A percentile compares a stretch with the other conserved stretches of the same genome.
Evolutionary conservation across 2,113 vertebrate genomes (phyloP).

Genomic region (Microtus richardsoni): DNA sequence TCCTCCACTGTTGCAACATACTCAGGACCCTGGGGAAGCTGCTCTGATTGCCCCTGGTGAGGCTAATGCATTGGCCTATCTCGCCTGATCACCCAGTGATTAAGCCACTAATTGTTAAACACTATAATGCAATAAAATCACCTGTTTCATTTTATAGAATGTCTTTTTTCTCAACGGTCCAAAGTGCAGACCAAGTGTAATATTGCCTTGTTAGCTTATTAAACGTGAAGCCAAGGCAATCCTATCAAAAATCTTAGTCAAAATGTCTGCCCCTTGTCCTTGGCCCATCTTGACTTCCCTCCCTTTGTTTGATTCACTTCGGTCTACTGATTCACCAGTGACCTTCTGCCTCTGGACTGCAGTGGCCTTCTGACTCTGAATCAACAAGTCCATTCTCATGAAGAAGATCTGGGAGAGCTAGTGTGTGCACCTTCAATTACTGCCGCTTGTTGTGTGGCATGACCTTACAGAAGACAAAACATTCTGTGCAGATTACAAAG

Average conservation of each 20-base stretch:
- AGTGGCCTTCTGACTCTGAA: background rate
- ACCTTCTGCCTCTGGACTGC: background rate
- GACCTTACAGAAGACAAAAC: background rate
- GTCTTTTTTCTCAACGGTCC: background rate
- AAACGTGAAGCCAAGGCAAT: background rate
- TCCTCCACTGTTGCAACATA: background rate
- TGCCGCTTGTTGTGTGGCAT: background rate
- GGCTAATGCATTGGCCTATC: background rate
- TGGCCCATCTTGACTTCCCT: background rate
- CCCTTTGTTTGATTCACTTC: background rate
- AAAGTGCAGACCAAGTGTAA: slow-evolving; percentile 4
- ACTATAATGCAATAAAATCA: slow-evolving; percentile 27
- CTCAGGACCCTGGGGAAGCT: background rate
- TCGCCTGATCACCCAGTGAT: background rate
- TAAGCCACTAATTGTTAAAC: slow-evolving; percentile 32
- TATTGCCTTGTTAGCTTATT: background rate
- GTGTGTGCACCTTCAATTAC: background rate
- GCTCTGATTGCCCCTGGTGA: background rate
- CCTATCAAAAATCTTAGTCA: background rate
- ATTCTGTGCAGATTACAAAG: background rate
- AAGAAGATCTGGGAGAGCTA: background rate
- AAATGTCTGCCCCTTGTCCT: background rate
- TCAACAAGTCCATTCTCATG: background rate
- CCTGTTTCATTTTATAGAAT: slow-evolving; percentile 40
- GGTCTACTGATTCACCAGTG: background rate